phyloP scores from a whole-genome alignment of 1,140 invertebrate species.

The Drosophila chauvacae region DNA sequence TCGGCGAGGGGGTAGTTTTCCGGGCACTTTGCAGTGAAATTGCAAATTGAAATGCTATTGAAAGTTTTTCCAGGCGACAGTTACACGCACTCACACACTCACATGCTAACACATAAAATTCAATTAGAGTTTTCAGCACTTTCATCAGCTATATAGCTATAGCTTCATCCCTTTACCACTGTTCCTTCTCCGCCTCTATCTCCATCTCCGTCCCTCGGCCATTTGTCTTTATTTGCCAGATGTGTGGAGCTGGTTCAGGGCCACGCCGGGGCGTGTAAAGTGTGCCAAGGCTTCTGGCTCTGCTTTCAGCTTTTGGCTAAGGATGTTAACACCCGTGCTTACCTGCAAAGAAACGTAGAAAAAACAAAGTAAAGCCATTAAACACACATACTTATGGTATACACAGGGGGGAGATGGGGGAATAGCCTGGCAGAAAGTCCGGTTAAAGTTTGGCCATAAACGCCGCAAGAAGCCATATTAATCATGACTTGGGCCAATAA shows the following conservation, averaged over 20 bases:
- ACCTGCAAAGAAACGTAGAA: conserved; percentile 55
- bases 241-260: conserved; percentile 13
- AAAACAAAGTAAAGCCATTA: conserved; percentile 19
- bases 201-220: background rate
- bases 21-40: conserved; percentile 27
- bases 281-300: conserved; percentile 45
- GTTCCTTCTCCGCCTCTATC: background rate
- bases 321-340: conserved; percentile 42
- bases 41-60: conserved; percentile 68
- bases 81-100: conserved; percentile 4
- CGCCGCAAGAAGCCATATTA: conserved; percentile 59
- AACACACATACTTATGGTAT: conserved; percentile 14
- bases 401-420: no score
- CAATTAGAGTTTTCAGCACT: conserved; percentile 75
- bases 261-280: conserved; percentile 58
- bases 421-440: conserved; percentile 13
- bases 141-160: conserved; percentile 51
- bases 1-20: conserved; percentile 1
- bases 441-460: conserved; percentile 42
- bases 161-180: conserved; percentile 8
- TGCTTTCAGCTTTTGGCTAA: background rate
- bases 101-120: conserved; percentile 49
- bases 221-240: conserved; percentile 67
- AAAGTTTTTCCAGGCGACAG: conserved; percentile 58
- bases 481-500: conserved; percentile 55